A percentile compares a stretch with the other conserved stretches of the same genome.
Evolutionary conservation across 2,797 vertebrate species (phyloP).

Genomic region (Enteromius paludinosus): DNA sequence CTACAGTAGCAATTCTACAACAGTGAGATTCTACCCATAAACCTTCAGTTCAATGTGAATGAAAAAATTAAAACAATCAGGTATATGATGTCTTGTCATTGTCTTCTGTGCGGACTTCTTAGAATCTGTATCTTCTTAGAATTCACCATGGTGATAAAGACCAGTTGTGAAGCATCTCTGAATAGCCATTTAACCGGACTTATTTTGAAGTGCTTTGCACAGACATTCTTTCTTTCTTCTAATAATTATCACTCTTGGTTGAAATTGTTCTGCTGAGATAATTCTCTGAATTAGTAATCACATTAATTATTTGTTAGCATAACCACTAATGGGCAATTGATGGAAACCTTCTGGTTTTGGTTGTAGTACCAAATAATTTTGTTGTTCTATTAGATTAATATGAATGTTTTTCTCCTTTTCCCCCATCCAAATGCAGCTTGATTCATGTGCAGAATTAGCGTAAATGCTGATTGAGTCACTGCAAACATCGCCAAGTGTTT

Average conservation of each 20-base stretch:
- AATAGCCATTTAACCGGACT: neutral
- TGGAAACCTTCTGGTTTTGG: neutral
- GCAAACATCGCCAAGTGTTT: neutral
- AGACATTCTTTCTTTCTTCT: neutral
- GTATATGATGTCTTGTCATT: neutral
- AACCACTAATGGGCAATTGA: neutral
- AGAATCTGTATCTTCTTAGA: slow-evolving; percentile 14
- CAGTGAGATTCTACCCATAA: slow-evolving; percentile 32
- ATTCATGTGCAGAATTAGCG: neutral
- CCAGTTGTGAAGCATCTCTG: neutral
- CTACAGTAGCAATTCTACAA: slow-evolving; percentile 5
- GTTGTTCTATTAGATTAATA: neutral
- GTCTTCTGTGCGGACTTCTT: slow-evolving; percentile 8
- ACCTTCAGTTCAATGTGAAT: neutral
- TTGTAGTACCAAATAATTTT: neutral
- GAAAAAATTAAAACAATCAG: neutral
- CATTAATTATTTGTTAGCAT: neutral
- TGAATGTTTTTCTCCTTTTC: neutral
- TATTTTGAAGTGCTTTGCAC: slow-evolving; percentile 2
- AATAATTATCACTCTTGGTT: neutral
- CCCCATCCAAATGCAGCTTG: neutral
- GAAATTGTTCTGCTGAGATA: neutral
- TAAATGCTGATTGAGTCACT: neutral
- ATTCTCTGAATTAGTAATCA: neutral
- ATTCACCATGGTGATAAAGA: neutral